phyloP scores from a whole-genome alignment of 2,113 vertebrate species.

The Solenodon paradoxus region DNA sequence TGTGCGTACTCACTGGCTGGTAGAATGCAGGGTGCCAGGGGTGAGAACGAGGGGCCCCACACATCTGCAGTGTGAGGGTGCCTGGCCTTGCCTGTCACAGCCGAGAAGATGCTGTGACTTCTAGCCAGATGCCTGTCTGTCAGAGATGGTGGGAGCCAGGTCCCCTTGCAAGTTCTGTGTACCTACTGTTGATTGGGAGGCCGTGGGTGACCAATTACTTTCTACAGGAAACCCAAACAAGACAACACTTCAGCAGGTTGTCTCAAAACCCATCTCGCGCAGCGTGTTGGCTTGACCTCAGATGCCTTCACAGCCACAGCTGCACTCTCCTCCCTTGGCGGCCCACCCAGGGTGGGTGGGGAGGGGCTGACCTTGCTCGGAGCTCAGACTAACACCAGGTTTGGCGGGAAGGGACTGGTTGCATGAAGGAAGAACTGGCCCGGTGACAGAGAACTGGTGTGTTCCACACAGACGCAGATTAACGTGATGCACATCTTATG shows the following conservation, averaged over 20 bases:
- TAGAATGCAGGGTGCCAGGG: neutral
- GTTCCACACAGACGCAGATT: too few species aligned
- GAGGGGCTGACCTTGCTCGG: neutral
- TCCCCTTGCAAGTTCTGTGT: neutral
- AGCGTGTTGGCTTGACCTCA: neutral
- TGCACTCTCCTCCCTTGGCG: rapidly evolving
- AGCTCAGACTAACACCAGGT: neutral
- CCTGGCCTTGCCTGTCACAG: neutral
- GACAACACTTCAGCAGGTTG: neutral
- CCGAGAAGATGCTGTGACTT: neutral
- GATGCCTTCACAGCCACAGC: too few species aligned
- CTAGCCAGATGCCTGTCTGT: too few species aligned
- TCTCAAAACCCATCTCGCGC: neutral
- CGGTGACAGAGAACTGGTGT: too few species aligned
- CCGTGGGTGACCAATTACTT: neutral
- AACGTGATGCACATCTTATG: too few species aligned
- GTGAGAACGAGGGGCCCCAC: neutral
- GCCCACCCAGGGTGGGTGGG: neutral
- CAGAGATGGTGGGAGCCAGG: rapidly evolving
- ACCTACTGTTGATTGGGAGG: neutral
- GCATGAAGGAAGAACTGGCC: too few species aligned
- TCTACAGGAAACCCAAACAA: neutral
- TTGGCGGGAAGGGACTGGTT: too few species aligned
- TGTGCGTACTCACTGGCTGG: neutral
- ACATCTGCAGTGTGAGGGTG: neutral